Evolutionary conservation across 1,140 invertebrate genomes (phyloP).

Genomic region (Phthorimaea operculella): DNA sequence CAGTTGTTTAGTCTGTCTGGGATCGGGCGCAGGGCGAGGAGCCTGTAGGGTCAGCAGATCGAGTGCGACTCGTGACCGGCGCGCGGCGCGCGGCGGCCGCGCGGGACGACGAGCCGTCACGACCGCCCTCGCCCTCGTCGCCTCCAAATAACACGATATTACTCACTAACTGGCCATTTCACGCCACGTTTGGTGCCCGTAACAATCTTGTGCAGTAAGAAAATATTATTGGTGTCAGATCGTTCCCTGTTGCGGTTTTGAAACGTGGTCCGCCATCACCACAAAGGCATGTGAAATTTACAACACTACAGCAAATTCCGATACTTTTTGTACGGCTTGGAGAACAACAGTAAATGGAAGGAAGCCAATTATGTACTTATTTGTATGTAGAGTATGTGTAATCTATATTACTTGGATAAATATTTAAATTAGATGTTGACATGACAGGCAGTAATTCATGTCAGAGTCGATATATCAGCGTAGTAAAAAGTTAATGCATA

Average conservation of each 20-base stretch:
- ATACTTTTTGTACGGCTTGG: no score
- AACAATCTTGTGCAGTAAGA: conserved; percentile 35
- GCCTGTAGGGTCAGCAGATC: conserved; percentile 47
- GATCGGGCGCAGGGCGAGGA: conserved; percentile 14
- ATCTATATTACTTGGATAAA: not conserved
- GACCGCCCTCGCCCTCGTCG: conserved; percentile 46
- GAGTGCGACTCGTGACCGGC: conserved; percentile 59
- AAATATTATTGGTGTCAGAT: conserved; percentile 41
- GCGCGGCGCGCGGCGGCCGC: conserved; percentile 29
- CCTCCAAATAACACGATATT: conserved; percentile 64
- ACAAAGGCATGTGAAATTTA: conserved; percentile 1
- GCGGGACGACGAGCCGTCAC: conserved; percentile 34
- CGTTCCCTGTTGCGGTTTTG: conserved; percentile 17
- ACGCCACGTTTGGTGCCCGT: conserved; percentile 44
- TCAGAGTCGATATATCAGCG: not conserved
- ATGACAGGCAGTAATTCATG: not conserved
- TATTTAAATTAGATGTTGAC: not conserved
- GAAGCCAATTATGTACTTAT: no score
- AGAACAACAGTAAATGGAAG: no score
- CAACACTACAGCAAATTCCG: not conserved
- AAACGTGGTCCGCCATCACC: not conserved
- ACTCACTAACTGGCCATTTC: conserved; percentile 64
- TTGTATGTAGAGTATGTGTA: no score
- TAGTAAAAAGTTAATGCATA: not conserved
- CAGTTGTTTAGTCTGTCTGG: conserved; percentile 1